Evolutionary conservation across 2,888 invertebrate species (phyloP), one percentile per base, ranked within the genome.

Genomic region (Fabriciana adippe): DNA sequence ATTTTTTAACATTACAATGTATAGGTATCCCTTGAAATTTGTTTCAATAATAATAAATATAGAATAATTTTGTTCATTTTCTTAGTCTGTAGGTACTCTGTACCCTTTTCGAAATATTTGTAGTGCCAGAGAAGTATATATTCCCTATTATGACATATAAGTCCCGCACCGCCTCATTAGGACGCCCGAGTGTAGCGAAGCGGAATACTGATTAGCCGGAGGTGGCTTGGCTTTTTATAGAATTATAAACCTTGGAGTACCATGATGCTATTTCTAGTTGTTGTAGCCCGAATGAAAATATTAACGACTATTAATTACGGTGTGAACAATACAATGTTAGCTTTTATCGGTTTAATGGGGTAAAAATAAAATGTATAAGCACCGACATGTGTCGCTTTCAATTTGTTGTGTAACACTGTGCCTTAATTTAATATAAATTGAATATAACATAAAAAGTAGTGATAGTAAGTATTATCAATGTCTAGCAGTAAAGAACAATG

Each of bases 181-280:
- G 62, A 59, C 57, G 64, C 16, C 48, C 21, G 59, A 16, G 62
- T 59, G 31, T 47, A 35, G 35, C 26, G 50, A 59, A 65, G 55
- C 51, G 45, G 65, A 60, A 68, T 70, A 63, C 68, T 70, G 63
- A 70, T 68, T 62, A 68, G 67, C n/a, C 51, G 45, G 54, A 59
- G 63, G 45, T 61, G 16, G 47, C 47, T 66, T 21, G 59, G 54
- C 47, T 67, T 65, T 67, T 65, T 66, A 63, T 41, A 54, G 8
- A 35, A 26, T 55, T 55, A 31, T 31, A 64, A 47, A 21, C 11
- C 21, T 47, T 15, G 53, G 45, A 62, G 41, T 26, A 50, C 47
- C 55, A 48, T 18, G 26, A 18, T 31, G 15, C 55, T 56, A 18
- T 55, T n/a, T 48, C 15, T 55, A 48, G 14, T 55, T 3, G 13